phyloP scores from a whole-genome alignment of 2,888 invertebrate species.

The Leucoptera coffeella region DNA sequence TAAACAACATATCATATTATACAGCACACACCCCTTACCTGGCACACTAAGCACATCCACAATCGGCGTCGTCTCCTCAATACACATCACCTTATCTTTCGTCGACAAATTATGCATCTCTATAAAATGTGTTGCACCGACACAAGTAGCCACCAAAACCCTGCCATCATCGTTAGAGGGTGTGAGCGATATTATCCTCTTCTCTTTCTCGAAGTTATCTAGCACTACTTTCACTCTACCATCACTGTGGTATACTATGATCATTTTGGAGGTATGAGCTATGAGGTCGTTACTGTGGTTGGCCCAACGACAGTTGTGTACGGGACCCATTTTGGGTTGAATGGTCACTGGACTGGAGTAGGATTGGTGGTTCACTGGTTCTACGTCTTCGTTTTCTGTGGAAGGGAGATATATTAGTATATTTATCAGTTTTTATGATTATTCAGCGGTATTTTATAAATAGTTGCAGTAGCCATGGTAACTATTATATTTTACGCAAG shows the following conservation, averaged over 20 bases:
- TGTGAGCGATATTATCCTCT: slow-evolving; percentile 20
- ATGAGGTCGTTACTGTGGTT: slow-evolving; percentile 24
- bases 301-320: slow-evolving; percentile 32
- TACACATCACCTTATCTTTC: slow-evolving; percentile 19
- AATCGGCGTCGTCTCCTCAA: slow-evolving; percentile 22
- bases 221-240: slow-evolving; percentile 18
- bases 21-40: too few relatives aligned
- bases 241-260: slow-evolving; percentile 23
- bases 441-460: too few relatives aligned
- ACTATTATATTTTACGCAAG: too few relatives aligned
- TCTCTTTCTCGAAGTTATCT: slow-evolving; percentile 20
- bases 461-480: too few relatives aligned
- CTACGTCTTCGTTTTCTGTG: slow-evolving; percentile 25
- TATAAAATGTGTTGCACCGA: slow-evolving; percentile 12
- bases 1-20: too few relatives aligned
- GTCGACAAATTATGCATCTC: slow-evolving; percentile 24
- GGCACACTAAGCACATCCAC: slow-evolving; percentile 27
- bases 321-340: slow-evolving; percentile 17
- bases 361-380: slow-evolving; percentile 20
- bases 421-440: too few relatives aligned
- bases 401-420: not conserved
- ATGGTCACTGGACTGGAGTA: slow-evolving; percentile 22
- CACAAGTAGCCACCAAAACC: slow-evolving; percentile 18
- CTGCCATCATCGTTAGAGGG: slow-evolving; percentile 29
- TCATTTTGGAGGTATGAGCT: slow-evolving; percentile 25